These are phyloP conservation scores for Metacarcinus magister DNA, from an alignment of 2,888 invertebrate species.

Conservation along the genomic window DNA sequence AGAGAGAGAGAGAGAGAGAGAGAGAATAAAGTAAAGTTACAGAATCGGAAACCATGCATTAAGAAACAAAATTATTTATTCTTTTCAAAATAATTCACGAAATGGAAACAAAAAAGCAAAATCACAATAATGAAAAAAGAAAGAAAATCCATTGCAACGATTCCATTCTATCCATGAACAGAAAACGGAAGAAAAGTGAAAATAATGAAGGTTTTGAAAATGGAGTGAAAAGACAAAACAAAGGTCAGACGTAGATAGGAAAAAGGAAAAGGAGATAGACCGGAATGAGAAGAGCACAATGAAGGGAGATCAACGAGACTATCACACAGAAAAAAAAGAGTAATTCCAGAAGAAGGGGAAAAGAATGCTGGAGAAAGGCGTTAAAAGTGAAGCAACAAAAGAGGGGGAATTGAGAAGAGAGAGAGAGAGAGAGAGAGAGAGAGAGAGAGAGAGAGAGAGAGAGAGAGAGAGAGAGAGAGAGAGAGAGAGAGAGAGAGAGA, in stretches of 20 bases:
- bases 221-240: neutral
- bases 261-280: neutral
- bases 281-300: neutral
- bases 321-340: neutral
- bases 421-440: neutral
- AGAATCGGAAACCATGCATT: neutral
- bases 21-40: neutral
- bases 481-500: neutral
- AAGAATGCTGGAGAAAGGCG: neutral
- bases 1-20: conserved; percentile 55
- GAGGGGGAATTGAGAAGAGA: neutral
- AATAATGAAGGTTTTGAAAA: neutral
- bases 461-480: neutral
- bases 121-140: too few relatives aligned
- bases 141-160: too few relatives aligned
- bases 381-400: conserved; percentile 4
- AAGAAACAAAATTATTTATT: too few relatives aligned
- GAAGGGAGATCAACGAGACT: neutral
- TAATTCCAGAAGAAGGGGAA: neutral
- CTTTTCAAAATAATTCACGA: too few relatives aligned
- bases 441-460: conserved; percentile 3
- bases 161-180: too few relatives aligned
- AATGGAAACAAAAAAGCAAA: too few relatives aligned
- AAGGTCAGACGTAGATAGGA: neutral
- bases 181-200: too few relatives aligned